These are phyloP conservation scores for Mixornis gularis DNA, from an alignment of 2,113 vertebrate genomes.

Conservation along the genomic window DNA sequence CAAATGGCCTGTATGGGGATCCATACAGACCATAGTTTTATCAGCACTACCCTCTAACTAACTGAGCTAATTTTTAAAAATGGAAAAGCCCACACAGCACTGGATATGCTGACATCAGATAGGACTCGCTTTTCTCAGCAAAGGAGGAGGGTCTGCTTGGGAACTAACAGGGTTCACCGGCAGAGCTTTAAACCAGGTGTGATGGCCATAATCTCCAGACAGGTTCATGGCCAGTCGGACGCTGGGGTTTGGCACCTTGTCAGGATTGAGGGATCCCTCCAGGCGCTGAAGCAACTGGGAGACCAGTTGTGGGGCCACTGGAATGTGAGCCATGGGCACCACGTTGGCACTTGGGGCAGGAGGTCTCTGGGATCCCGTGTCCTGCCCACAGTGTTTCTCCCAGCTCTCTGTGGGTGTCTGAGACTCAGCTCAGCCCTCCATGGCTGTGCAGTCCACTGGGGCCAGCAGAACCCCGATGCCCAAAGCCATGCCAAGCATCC, in stretches of 20 bases:
- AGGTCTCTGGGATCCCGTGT: accelerated
- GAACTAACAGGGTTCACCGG: neutral
- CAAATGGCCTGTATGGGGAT: neutral
- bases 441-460: neutral
- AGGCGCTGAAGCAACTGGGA: too few species aligned
- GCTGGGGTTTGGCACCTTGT: too few species aligned
- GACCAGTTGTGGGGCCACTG: too few species aligned
- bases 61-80: neutral
- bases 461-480: neutral
- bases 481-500: neutral
- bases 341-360: too few species aligned
- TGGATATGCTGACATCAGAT: neutral
- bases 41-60: neutral
- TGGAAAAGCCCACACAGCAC: too few species aligned
- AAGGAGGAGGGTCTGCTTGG: neutral
- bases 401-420: accelerated
- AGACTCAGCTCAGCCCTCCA: neutral
- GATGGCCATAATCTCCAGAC: too few species aligned
- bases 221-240: too few species aligned
- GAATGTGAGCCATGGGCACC: too few species aligned
- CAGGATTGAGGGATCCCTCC: too few species aligned
- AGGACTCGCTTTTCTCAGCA: neutral
- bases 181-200: neutral
- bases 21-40: neutral
- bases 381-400: neutral